Percentiles rank a stretch among this genome's conserved stretches.
These are phyloP conservation scores for Bombylius major DNA, from an alignment of 2,888 invertebrate genomes.

Conservation along the genomic window DNA sequence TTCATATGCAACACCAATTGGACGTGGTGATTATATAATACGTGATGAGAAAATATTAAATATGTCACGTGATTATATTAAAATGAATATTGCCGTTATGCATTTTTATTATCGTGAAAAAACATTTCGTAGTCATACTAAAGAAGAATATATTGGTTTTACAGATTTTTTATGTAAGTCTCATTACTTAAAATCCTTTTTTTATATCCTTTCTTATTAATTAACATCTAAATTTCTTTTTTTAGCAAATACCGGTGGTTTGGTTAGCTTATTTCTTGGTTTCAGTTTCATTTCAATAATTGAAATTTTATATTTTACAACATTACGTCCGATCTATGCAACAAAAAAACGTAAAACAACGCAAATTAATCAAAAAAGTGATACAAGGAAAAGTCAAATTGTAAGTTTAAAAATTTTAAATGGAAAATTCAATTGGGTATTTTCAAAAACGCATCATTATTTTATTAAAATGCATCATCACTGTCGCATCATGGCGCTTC, in stretches of 20 bases:
- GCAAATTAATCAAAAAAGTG: too few relatives aligned
- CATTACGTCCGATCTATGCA: constrained; percentile 46
- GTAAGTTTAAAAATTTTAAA: too few relatives aligned
- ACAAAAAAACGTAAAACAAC: too few relatives aligned
- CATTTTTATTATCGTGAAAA: constrained; percentile 62
- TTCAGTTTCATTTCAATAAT: constrained; percentile 66
- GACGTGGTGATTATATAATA: constrained; percentile 29
- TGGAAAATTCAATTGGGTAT: too few relatives aligned
- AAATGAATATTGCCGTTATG: constrained; percentile 53
- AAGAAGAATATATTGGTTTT: constrained; percentile 68
- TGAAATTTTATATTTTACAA: constrained; percentile 57
- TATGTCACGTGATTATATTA: constrained; percentile 19
- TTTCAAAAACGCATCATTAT: too few relatives aligned
- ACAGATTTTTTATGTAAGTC: constrained; percentile 75
- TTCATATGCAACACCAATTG: constrained; percentile 46
- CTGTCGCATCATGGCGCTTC: too few relatives aligned
- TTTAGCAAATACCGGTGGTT: constrained; percentile 66
- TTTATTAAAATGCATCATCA: too few relatives aligned
- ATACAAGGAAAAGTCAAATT: too few relatives aligned
- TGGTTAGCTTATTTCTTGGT: constrained; percentile 67
- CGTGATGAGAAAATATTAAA: constrained; percentile 23
- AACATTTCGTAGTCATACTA: constrained; percentile 56
- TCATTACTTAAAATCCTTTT: too few relatives aligned
- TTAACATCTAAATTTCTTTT: neutral
- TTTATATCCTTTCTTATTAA: neutral